These are phyloP conservation scores for Chrysopa pallens DNA, from an alignment of 1,140 invertebrate species.

Conservation along the genomic window DNA sequence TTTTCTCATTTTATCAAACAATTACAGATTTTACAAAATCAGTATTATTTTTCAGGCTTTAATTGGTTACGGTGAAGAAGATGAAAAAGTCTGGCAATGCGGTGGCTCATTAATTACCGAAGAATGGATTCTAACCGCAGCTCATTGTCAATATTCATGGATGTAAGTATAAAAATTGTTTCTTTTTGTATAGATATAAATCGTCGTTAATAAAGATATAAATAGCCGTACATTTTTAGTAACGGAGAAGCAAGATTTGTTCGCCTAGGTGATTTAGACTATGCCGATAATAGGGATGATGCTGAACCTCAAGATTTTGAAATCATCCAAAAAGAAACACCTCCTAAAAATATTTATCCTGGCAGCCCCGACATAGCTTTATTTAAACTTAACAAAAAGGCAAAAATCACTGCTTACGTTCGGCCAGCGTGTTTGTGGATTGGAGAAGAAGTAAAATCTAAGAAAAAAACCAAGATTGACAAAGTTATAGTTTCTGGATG, in stretches of 20 bases:
- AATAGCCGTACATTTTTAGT: too few species aligned
- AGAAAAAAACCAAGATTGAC: too few species aligned
- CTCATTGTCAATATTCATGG: slow-evolving; percentile 16
- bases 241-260: slow-evolving; percentile 8
- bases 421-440: too few species aligned
- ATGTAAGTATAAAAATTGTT: too few species aligned
- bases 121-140: slow-evolving; percentile 17
- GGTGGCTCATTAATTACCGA: slow-evolving; percentile 20
- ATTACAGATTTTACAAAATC: too few species aligned
- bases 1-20: too few species aligned
- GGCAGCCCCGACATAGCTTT: slow-evolving; percentile 24
- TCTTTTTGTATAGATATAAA: too few species aligned
- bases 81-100: slow-evolving; percentile 15
- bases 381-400: slow-evolving; percentile 17
- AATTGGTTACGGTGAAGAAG: slow-evolving; percentile 9
- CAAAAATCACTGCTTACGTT: too few species aligned
- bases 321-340: slow-evolving; percentile 12
- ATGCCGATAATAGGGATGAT: slow-evolving; percentile 10
- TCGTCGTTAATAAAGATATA: too few species aligned
- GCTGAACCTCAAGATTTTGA: slow-evolving; percentile 11
- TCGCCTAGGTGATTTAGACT: slow-evolving; percentile 16
- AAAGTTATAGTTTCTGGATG: too few species aligned
- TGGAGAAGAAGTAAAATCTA: too few species aligned
- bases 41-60: slow-evolving; percentile 11
- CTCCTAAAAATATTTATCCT: slow-evolving; percentile 26